phyloP scores from a whole-genome alignment of 2,113 vertebrate species.

The Acrocephalus kingi region DNA sequence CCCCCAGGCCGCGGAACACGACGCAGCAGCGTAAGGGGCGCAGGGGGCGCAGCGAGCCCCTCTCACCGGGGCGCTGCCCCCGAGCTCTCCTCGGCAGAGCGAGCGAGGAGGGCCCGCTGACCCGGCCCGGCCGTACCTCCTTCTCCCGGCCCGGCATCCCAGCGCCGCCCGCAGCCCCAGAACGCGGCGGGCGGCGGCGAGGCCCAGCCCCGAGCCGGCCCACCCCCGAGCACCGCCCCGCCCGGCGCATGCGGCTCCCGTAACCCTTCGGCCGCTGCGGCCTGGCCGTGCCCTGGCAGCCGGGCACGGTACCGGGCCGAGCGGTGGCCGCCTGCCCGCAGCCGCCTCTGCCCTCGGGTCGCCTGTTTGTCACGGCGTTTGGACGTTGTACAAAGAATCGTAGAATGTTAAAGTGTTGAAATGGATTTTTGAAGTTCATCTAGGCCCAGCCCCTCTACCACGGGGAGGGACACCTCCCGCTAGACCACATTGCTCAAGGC shows the following conservation, averaged over 20 bases:
- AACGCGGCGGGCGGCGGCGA: neutral
- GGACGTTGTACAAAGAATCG: accelerated
- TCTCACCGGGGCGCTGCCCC: no score
- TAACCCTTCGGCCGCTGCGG: neutral
- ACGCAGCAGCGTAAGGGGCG: neutral
- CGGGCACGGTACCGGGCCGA: accelerated
- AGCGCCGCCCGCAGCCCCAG: neutral
- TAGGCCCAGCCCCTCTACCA: neutral
- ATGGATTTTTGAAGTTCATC: neutral
- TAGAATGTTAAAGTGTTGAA: neutral
- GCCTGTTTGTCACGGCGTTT: neutral
- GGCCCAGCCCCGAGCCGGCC: neutral
- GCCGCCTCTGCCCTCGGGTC: no score
- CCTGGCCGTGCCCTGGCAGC: accelerated
- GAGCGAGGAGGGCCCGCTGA: neutral
- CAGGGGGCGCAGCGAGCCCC: neutral
- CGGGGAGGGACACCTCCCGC: neutral
- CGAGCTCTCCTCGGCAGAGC: neutral
- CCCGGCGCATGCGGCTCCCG: neutral
- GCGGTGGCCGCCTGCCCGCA: accelerated
- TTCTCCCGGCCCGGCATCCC: neutral
- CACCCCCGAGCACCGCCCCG: neutral
- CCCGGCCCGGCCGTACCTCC: neutral
- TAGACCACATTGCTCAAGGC: neutral
- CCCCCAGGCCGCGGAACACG: neutral